Percentiles rank a stretch among this genome's conserved stretches.
Conservation (phyloP, 2,888 invertebrate genomes). For the Dryobotodes eremita region DNA sequence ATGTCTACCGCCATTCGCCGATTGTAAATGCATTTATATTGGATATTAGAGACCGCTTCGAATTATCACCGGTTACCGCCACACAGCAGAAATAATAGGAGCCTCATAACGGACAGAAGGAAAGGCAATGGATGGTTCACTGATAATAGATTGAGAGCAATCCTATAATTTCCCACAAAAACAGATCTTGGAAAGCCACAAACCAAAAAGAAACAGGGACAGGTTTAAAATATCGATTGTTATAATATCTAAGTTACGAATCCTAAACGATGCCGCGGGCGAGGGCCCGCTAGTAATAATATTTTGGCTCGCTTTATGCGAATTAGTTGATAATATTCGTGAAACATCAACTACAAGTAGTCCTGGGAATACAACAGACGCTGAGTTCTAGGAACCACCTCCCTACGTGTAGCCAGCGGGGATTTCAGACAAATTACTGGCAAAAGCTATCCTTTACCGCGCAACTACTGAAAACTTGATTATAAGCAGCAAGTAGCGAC, state of each 20-base stretch:
- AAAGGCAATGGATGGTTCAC: background rate
- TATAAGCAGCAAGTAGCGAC: conserved; percentile 59
- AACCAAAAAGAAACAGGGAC: conserved; percentile 18
- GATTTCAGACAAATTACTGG: conserved; percentile 70
- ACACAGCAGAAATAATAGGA: background rate
- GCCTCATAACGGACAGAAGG: background rate
- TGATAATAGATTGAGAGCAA: background rate
- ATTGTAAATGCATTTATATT: conserved; percentile 53
- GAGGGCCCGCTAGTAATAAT: conserved; percentile 59
- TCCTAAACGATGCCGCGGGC: conserved; percentile 53
- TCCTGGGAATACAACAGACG: conserved; percentile 62
- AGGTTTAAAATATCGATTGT: conserved; percentile 27
- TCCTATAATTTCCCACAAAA: background rate
- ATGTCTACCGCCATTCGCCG: conserved; percentile 21
- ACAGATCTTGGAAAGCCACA: conserved; percentile 8
- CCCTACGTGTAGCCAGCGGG: conserved; percentile 68
- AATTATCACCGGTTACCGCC: background rate
- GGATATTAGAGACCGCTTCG: conserved; percentile 40
- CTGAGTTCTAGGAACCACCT: conserved; percentile 55
- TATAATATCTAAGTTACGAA: conserved; percentile 29
- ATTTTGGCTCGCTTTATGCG: conserved; percentile 64
- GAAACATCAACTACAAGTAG: conserved; percentile 63
- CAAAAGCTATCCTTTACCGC: conserved; percentile 70
- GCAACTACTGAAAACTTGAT: conserved; percentile 72
- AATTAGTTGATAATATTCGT: conserved; percentile 66